Percentiles rank a stretch among this genome's conserved stretches.
Conservation (phyloP, 2,797 vertebrate species). For the Semaprochilodus insignis region DNA sequence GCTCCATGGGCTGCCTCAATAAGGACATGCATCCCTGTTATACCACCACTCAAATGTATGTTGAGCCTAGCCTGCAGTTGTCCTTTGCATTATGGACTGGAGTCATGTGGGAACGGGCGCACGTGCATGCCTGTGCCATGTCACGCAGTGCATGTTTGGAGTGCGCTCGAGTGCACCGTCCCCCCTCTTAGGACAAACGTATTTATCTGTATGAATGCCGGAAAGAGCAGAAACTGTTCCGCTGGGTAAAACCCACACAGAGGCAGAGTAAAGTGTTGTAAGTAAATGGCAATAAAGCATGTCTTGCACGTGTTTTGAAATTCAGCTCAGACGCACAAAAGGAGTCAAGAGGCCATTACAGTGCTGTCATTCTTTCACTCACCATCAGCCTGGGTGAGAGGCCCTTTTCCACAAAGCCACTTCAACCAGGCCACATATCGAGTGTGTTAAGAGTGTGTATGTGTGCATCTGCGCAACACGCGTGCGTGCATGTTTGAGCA, state of each 20-base stretch:
- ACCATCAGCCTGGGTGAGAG: conserved; percentile 66
- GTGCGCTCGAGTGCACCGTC: conserved; percentile 25
- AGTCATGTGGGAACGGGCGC: conserved; percentile 11
- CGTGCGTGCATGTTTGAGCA: conserved; percentile 50
- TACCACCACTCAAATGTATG: not conserved
- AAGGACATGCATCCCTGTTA: not conserved
- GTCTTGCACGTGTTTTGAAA: conserved; percentile 48
- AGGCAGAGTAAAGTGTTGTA: conserved; percentile 26
- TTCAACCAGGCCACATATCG: conserved; percentile 76
- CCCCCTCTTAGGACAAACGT: conserved; percentile 34
- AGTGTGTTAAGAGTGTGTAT: conserved; percentile 69
- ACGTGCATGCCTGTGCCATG: conserved; percentile 1
- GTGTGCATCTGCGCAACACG: conserved; percentile 62
- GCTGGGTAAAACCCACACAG: conserved; percentile 9
- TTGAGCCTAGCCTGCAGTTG: conserved; percentile 4
- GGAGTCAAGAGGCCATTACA: conserved; percentile 60
- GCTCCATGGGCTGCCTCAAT: not conserved
- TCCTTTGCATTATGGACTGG: conserved; percentile 24
- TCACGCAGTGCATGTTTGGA: conserved; percentile 7
- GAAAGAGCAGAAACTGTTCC: conserved; percentile 31
- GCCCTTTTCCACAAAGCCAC: conserved; percentile 75
- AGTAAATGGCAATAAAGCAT: conserved; percentile 39
- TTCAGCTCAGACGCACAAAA: conserved; percentile 48
- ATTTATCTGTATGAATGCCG: conserved; percentile 34
- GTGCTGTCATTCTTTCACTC: conserved; percentile 55